Evolutionary conservation across 2,888 invertebrate genomes (phyloP), one percentile per base, ranked within the genome.

Genomic region (Acanthosoma haemorrhoidale): DNA sequence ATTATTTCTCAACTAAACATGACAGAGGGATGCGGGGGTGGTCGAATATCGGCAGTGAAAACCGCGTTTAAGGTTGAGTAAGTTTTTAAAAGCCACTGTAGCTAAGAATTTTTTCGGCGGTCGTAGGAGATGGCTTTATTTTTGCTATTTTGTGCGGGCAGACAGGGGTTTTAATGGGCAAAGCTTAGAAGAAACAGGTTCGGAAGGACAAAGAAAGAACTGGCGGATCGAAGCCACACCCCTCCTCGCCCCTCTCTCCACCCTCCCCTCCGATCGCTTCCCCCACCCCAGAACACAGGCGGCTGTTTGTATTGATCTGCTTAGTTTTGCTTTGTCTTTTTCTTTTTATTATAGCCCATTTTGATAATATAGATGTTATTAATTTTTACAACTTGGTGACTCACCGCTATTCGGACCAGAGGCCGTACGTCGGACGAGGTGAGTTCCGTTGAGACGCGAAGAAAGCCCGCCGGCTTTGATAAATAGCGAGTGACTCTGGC

Each of bases 221-320:
- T 0, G 11, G 2, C 9, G 25, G 68, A 68, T 68, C 68, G 68
- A 68, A 68, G 59, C 58, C 68, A 68, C 59, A 59, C 68, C 59
- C 68, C 68, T 68, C 31, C 31, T 18, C 64, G 38, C 64, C 64
- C 25, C 36, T n/a, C n/a, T n/a, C n/a, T n/a, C 29, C 11, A n/a
- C 6, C 29, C 0, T 39, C 59, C 68, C 68, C 58, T 21, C 57
- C 59, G 16, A 9, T 13, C 34, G 9, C 25, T 32, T 25, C 15
- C 16, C 41, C 16, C 32, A 11, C 57, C 67, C 67, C 57, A 25
- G 5, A 32, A 16, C 13, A 29, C n/a, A 43, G 15, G 59, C 58
- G 68, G 58, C 43, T 39, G 68, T 58, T 59, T 59, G 68, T 68
- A 68, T 68, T 68, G 68, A 68, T 68, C 68, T 6, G 68, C 68